Percentiles rank a stretch among this genome's conserved stretches.
Conservation (phyloP, 2,113 vertebrate species). For the Pterocles gutturalis region DNA sequence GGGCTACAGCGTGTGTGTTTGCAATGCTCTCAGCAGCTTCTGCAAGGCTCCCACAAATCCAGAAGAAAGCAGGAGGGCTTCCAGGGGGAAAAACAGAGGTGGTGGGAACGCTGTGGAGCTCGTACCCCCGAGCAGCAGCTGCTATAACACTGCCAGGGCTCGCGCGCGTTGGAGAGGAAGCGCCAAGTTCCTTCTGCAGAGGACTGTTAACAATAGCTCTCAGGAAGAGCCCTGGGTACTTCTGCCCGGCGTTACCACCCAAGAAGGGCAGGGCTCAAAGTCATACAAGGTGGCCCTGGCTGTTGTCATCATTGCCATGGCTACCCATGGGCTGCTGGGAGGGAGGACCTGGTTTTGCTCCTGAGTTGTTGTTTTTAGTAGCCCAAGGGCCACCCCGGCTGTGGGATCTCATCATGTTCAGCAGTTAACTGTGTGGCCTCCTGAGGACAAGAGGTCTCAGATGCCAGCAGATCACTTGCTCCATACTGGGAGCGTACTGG, state of each 20-base stretch:
- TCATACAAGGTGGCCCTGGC: background rate
- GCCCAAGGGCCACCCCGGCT: background rate
- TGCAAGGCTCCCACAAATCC: background rate
- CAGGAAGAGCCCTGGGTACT: background rate
- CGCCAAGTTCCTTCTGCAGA: background rate
- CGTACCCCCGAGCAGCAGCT: background rate
- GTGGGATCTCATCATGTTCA: background rate
- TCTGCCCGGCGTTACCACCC: background rate
- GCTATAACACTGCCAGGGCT: background rate
- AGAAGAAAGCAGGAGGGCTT: background rate
- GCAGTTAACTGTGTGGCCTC: background rate
- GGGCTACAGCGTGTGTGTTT: fast-evolving
- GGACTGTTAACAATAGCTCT: background rate
- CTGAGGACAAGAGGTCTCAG: background rate
- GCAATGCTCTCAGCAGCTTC: background rate
- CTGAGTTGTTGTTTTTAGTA: background rate
- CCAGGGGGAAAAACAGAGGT: background rate
- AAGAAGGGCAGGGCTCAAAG: background rate
- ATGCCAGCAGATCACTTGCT: background rate
- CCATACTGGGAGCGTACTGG: too few species aligned
- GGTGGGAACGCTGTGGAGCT: fast-evolving
- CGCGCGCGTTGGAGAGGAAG: background rate
- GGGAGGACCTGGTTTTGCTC: background rate
- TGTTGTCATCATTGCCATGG: background rate
- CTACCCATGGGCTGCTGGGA: background rate